Evolutionary conservation across 35 echinoderm and acorn worm species (phyloP), one percentile per base, ranked within the genome.

Genomic region (Patiria miniata): DNA sequence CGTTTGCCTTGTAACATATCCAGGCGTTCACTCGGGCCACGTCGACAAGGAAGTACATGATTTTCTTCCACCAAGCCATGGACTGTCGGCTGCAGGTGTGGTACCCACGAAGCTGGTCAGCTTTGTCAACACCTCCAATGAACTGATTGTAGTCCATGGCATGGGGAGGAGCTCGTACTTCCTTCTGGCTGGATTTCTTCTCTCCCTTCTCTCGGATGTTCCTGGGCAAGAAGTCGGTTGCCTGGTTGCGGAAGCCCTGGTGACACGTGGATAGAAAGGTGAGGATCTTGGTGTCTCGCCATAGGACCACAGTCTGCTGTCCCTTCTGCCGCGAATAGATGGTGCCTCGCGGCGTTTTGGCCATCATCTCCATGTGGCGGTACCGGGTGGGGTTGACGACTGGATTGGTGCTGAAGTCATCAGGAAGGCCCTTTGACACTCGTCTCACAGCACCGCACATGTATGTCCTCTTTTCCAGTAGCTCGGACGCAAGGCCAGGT

Each of bases 201-300:
- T 40, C 47, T 2, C 8, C 80, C 55, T 61, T 65, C 4, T 60
- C 78, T 38, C 39, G 39, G 33, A 18, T 4, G 0, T 50, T 81
- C 42, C 42, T 47, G 4, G 4, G 4, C 4, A 47, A 4, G 42
- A 47, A 4, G 22, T 81, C 87, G 4, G 6, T 0, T 9, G 57
- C 28, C 42, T 81, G 42, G 32, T 89, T 52, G 33, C 87, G 33
- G 55, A 38, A 82, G 1, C 44, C 52, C 30, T 89, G 78, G 40
- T 81, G 77, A 36, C 32, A 78, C 22, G 18, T 81, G 16, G 87
- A 89, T 42, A 89, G 29, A 3, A 89, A n/a, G 2, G 78, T 37
- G 4, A 89, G 52, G 0, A 81, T 52, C 22, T 81, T 89, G 12
- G 47, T 81, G 87, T 89, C 87, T 50, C 81, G 65, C 87, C 87